Evolutionary conservation across 2,797 vertebrate species (phyloP).

Genomic region (Hipposideros larvatus): DNA sequence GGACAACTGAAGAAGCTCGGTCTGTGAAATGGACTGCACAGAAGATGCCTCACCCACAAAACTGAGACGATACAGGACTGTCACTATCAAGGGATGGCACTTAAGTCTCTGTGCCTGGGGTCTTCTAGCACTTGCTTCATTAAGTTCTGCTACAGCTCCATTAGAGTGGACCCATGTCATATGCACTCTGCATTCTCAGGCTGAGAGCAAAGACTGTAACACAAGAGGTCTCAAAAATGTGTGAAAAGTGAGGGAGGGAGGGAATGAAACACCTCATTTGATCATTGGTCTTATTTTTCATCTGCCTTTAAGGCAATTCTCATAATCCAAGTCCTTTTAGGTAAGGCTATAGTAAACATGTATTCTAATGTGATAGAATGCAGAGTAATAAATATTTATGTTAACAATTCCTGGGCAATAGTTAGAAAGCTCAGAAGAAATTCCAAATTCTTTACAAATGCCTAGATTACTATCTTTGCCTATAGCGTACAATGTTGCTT

Average conservation of each 20-base stretch:
- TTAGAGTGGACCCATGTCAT: neutral
- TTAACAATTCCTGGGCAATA: neutral
- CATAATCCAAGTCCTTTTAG: conserved; percentile 5
- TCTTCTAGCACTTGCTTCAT: neutral
- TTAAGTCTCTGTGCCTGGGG: neutral
- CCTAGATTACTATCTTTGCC: neutral
- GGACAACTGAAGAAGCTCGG: neutral
- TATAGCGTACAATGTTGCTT: conserved; percentile 31
- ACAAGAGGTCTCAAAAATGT: neutral
- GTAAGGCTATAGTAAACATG: neutral
- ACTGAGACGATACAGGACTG: neutral
- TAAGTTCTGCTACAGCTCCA: neutral
- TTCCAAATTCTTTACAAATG: neutral
- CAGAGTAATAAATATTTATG: neutral
- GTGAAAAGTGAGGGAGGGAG: neutral
- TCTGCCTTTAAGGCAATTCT: neutral
- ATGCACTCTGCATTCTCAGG: neutral
- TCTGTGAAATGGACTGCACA: neutral
- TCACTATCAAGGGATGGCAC: neutral
- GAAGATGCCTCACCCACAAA: neutral
- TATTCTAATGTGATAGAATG: neutral
- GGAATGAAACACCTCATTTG: neutral
- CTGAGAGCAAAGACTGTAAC: neutral
- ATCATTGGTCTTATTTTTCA: conserved; percentile 17
- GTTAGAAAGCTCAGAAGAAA: conserved; percentile 44